Base-by-base conservation (phyloP, 2,113 vertebrate genomes). In the Sturnus vulgaris region DNA sequence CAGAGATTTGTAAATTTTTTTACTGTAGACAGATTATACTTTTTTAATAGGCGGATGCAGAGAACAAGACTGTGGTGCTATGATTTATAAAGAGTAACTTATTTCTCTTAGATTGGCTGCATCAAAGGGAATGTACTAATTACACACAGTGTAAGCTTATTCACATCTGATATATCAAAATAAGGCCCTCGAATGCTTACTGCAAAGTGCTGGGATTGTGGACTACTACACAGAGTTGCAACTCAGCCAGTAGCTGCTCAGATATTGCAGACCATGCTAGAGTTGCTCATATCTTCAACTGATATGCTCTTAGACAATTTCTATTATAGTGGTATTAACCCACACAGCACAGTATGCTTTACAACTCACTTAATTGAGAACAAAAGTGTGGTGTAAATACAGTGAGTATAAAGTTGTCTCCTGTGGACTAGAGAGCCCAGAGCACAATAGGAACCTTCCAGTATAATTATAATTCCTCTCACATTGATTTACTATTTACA, bases 151-250 rank as follows among this genome's bases (percentile, higher is more conserved):
- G 2, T 35, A 57, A 72, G 20, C 7, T 66, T 52, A 35, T 42
- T 37, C 10, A 20, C 8, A 11, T 66, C 37, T 63, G 47, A 30
- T 47, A 10, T 8, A 66, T 47, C 5, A 55, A 25, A 82, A 90
- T 46, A 61, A 65, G 21, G 16, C 30, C 11, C 10, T 69, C 14
- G 4, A 49, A 44, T 57, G 19, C 11, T 46, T 47, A 15, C 40
- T 68, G 11, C 7, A 24, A n/a, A n/a, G 47, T 40, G 19, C 24
- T 1, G 1, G 19, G 33, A 47, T 15, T 49, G 15, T 11, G 35
- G n/a, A 11, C 21, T 52, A 33, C 23, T 44, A 8, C 0, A 0
- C 0, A 3, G 22, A 56, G 25, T 17, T 25, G 10, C 4, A 57
- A 13, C 10, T 72, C 12, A 33, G 13, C 13, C 9, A 6, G 44